A percentile compares a stretch with the other conserved stretches of the same genome.
These are phyloP conservation scores for Eueremaeus valkanovi DNA, from an alignment of 2,888 invertebrate genomes.

Conservation along the genomic window DNA sequence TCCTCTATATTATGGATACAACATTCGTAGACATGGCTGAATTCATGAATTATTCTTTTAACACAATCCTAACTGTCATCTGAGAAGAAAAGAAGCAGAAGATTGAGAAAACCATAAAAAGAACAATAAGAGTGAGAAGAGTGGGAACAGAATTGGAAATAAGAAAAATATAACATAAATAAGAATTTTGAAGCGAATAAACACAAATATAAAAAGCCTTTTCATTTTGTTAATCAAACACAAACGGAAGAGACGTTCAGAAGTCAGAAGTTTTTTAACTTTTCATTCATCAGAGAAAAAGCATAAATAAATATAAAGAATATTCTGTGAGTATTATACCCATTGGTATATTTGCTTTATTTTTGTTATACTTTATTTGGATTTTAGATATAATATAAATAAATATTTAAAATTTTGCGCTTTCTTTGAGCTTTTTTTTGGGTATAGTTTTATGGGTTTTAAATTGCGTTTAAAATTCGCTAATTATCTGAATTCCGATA, in stretches of 20 bases:
- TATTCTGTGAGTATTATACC: too few relatives aligned
- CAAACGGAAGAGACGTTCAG: background rate
- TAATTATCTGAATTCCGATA: too few relatives aligned
- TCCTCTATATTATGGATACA: slow-evolving; percentile 30
- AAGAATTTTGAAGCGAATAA: background rate
- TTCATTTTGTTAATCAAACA: background rate
- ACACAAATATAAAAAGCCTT: background rate
- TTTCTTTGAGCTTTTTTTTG: too few relatives aligned
- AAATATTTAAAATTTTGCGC: too few relatives aligned
- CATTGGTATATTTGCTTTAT: too few relatives aligned
- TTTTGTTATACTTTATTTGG: too few relatives aligned
- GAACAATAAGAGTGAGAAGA: slow-evolving; percentile 8
- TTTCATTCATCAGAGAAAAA: too few relatives aligned
- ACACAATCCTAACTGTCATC: background rate
- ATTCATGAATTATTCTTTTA: slow-evolving; percentile 35
- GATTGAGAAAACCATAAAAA: background rate
- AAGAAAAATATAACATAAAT: background rate
- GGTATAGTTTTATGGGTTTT: too few relatives aligned
- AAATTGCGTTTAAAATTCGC: too few relatives aligned
- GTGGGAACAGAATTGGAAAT: background rate
- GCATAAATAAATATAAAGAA: too few relatives aligned
- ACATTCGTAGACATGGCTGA: background rate
- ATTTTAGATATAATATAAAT: too few relatives aligned
- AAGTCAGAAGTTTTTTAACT: too few relatives aligned
- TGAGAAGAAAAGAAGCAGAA: background rate